These are phyloP conservation scores for Smithornis capensis DNA, from an alignment of 2,113 vertebrate genomes.

Conservation along the genomic window DNA sequence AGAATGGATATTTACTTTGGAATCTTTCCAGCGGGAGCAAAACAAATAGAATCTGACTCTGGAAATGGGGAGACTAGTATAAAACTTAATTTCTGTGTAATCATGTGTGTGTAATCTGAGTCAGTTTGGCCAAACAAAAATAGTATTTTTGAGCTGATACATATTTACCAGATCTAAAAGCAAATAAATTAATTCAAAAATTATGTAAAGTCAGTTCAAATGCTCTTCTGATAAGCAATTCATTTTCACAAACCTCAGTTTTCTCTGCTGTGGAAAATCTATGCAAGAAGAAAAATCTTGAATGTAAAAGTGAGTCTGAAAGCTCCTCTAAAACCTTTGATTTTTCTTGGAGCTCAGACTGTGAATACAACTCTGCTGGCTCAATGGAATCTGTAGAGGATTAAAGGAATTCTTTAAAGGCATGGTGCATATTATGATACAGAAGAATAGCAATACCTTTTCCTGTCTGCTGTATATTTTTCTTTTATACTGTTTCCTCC, in stretches of 20 bases:
- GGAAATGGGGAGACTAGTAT: background rate
- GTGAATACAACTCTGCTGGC: background rate
- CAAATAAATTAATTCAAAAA: background rate
- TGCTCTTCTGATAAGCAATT: background rate
- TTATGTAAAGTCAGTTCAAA: background rate
- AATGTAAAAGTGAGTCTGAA: background rate
- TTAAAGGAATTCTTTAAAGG: background rate
- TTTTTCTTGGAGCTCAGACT: background rate
- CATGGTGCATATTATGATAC: background rate
- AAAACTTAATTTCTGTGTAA: background rate
- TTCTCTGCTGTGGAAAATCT: background rate
- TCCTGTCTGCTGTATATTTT: background rate
- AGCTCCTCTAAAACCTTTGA: background rate
- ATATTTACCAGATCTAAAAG: background rate
- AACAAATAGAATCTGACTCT: background rate
- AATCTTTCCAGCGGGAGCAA: background rate
- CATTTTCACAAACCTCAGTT: background rate
- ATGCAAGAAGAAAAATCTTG: background rate
- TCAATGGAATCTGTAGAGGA: background rate
- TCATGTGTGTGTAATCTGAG: background rate
- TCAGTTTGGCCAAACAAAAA: background rate
- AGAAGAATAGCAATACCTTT: background rate
- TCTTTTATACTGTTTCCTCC: background rate
- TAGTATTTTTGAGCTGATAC: background rate
- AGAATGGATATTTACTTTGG: slow-evolving; percentile 11